Conservation (phyloP, 2,888 invertebrate genomes). For the Leptinotarsa peninsularis region DNA sequence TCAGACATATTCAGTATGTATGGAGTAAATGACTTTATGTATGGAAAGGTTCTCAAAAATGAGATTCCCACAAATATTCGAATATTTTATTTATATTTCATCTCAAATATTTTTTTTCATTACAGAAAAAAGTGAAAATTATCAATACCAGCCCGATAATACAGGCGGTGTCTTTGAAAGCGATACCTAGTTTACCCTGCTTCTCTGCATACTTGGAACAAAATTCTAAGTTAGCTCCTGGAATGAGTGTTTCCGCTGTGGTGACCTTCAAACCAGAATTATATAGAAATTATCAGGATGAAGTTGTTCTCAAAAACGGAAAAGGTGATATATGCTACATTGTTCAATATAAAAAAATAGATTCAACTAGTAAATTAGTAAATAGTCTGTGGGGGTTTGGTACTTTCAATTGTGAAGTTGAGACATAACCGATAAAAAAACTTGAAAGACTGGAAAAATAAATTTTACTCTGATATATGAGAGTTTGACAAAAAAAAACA, state of each 20-base stretch:
- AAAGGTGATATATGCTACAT: constrained; percentile 24
- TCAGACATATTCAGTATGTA: constrained; percentile 59
- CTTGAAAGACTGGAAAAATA: no score
- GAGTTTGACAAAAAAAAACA: no score
- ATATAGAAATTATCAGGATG: constrained; percentile 59
- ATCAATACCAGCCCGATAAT: constrained; percentile 55
- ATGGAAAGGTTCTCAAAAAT: no score
- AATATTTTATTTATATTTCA: background rate
- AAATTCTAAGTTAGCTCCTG: constrained; percentile 61
- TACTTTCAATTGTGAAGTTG: no score
- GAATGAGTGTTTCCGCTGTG: constrained; percentile 61
- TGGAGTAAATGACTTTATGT: background rate
- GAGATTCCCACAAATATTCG: background rate
- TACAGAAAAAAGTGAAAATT: constrained; percentile 51
- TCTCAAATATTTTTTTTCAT: constrained; percentile 2
- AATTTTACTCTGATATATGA: no score
- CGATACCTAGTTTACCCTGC: constrained; percentile 54
- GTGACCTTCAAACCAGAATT: constrained; percentile 60
- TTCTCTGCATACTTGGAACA: constrained; percentile 55
- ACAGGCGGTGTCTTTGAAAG: constrained; percentile 57
- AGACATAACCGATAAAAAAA: no score
- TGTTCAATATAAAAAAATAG: no score
- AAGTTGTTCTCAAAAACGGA: constrained; percentile 57
- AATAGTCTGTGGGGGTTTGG: no score
- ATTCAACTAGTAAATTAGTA: no score